Percentiles rank a stretch among this genome's conserved stretches.
Conservation (phyloP, 2,113 vertebrate genomes). For the Procavia capensis region DNA sequence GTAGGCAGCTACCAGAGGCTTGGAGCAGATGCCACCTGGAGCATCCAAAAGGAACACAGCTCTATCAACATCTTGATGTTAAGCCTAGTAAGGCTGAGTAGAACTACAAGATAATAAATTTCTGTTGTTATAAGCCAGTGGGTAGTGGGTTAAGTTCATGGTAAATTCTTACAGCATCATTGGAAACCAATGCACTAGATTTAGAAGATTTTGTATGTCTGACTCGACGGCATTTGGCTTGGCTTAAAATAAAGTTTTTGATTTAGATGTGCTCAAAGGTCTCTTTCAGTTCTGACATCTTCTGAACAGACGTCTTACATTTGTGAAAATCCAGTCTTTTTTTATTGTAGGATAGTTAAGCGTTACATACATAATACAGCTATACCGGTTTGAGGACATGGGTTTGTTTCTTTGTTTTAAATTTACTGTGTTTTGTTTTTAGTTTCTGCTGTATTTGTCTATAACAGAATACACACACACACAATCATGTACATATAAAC, state of each 20-base stretch:
- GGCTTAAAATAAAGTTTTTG: conserved; percentile 31
- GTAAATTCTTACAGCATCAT: neutral
- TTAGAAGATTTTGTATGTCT: conserved; percentile 5
- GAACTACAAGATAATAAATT: neutral
- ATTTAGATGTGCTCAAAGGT: neutral
- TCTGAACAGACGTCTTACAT: neutral
- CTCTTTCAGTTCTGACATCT: neutral
- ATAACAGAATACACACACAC: neutral
- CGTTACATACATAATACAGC: neutral
- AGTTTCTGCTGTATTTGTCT: neutral
- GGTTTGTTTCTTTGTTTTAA: neutral
- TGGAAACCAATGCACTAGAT: neutral
- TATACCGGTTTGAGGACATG: neutral
- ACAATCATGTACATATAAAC: too few species aligned
- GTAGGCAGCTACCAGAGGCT: neutral
- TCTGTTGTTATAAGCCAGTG: neutral
- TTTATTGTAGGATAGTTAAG: neutral
- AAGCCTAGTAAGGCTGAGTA: neutral
- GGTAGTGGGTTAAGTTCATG: neutral
- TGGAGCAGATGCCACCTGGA: neutral
- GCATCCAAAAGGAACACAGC: neutral
- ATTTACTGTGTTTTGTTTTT: neutral
- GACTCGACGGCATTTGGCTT: too few species aligned
- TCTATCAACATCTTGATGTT: neutral
- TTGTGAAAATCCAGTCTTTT: neutral